phyloP scores from a whole-genome alignment of 2,113 vertebrate species.

The Percina caprodes region DNA sequence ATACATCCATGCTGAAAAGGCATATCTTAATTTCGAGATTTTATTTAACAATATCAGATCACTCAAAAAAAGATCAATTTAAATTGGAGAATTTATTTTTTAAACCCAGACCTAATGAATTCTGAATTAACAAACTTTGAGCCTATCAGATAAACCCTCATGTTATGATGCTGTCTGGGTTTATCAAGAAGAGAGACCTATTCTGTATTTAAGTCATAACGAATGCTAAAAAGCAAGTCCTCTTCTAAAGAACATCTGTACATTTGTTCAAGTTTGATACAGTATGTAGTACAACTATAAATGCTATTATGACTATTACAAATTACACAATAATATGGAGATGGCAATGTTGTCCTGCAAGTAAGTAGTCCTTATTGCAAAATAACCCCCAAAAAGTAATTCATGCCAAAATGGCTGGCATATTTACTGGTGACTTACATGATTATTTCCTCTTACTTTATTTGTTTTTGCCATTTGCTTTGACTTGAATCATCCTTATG shows the following conservation, averaged over 20 bases:
- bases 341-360: not conserved
- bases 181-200: not conserved
- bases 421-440: not conserved
- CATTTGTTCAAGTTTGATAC: not conserved
- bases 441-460: not conserved
- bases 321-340: not conserved
- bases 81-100: too few species aligned
- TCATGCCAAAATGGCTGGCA: not conserved
- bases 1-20: too few species aligned
- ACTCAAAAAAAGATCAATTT: too few species aligned
- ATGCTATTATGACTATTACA: not conserved
- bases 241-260: not conserved
- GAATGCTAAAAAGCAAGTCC: not conserved
- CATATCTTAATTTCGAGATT: too few species aligned
- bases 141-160: not conserved
- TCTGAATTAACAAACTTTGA: too few species aligned
- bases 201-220: not conserved
- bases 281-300: not conserved
- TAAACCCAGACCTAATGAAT: too few species aligned
- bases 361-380: not conserved
- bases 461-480: not conserved
- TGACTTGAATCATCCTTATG: not conserved
- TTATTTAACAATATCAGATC: too few species aligned
- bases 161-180: not conserved
- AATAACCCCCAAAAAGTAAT: not conserved